These are phyloP conservation scores for Orchesella cincta DNA, from an alignment of 1,140 invertebrate genomes.

Conservation along the genomic window DNA sequence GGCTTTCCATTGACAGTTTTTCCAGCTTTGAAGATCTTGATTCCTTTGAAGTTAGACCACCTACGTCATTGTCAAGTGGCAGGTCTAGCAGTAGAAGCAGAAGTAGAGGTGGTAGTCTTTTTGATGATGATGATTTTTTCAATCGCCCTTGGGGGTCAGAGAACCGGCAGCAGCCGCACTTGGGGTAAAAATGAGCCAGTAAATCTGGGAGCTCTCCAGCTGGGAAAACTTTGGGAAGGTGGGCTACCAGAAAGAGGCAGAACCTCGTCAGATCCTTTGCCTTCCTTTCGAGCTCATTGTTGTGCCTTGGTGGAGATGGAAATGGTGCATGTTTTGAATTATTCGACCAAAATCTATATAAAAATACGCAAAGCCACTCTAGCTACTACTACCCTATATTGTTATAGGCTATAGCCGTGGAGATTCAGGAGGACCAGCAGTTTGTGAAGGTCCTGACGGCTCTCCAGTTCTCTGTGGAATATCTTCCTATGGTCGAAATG, in stretches of 20 bases:
- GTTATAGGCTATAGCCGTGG: background rate
- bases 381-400: no score
- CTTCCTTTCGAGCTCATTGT: background rate
- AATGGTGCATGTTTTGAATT: no score
- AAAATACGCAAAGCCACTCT: no score
- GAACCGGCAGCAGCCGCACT: no score
- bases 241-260: background rate
- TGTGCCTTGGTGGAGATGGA: background rate
- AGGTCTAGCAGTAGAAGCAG: background rate
- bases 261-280: background rate
- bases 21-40: no score
- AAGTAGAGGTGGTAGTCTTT: no score
- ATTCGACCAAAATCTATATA: no score
- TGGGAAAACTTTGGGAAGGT: conserved; percentile 13
- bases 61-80: conserved; percentile 1
- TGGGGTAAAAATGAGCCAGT: background rate
- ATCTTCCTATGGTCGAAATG: conserved; percentile 9
- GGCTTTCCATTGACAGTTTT: no score
- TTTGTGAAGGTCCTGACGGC: conserved; percentile 6
- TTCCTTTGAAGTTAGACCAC: background rate
- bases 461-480: conserved; percentile 23
- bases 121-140: conserved; percentile 22
- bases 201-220: conserved; percentile 1
- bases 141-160: background rate
- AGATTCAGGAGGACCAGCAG: conserved; percentile 1